Evolutionary conservation across 2,888 invertebrate genomes (phyloP).

Genomic region (Eurytoma adleriae): DNA sequence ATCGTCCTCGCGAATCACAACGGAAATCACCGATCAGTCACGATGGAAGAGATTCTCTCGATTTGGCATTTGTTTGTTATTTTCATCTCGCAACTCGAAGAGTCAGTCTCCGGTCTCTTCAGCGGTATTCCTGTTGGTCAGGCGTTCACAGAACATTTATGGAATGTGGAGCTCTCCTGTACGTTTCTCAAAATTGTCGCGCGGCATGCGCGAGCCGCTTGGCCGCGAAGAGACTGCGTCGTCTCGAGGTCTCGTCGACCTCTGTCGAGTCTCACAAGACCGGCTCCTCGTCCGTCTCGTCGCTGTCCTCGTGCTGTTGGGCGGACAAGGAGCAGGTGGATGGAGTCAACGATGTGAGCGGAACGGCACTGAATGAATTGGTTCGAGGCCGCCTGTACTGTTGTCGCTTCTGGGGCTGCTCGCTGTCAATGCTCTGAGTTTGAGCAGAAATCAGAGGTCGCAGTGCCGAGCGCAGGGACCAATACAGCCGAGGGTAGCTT

Average conservation of each 20-base stretch:
- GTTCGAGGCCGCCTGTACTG: slow-evolving; percentile 76
- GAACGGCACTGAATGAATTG: slow-evolving; percentile 80
- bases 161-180: slow-evolving; percentile 39
- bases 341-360: slow-evolving; percentile 76
- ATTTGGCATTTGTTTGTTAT: slow-evolving; percentile 16
- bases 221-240: slow-evolving; percentile 47
- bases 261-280: slow-evolving; percentile 76
- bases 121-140: neutral
- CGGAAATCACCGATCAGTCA: neutral
- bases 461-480: slow-evolving; percentile 86
- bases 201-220: slow-evolving; percentile 37
- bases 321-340: slow-evolving; percentile 60
- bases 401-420: slow-evolving; percentile 44
- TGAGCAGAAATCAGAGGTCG: slow-evolving; percentile 84
- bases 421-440: slow-evolving; percentile 13
- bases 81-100: neutral
- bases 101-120: too few species aligned
- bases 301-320: slow-evolving; percentile 79
- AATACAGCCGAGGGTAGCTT: slow-evolving; percentile 85
- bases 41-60: slow-evolving; percentile 32
- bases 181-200: slow-evolving; percentile 19
- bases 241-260: slow-evolving; percentile 44
- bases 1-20: neutral
- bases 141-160: neutral
- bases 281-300: slow-evolving; percentile 82